A percentile compares a stretch with the other conserved stretches of the same genome.
phyloP scores from a whole-genome alignment of 2,113 vertebrate species.

The Phrynosoma blainvillii region DNA sequence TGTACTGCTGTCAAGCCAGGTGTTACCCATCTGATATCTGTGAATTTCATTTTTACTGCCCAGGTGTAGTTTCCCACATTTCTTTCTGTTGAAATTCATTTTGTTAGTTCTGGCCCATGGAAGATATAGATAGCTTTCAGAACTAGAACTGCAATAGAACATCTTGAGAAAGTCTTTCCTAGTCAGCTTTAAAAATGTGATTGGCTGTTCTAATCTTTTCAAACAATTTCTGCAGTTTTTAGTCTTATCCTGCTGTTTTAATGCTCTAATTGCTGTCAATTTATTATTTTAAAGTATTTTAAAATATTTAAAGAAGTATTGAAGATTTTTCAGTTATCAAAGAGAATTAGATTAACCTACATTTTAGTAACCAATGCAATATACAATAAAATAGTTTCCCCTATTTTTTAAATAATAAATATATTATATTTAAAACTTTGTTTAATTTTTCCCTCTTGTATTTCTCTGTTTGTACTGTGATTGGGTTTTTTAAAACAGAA shows the following conservation, averaged over 20 bases:
- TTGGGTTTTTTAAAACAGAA: no score
- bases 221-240: not conserved
- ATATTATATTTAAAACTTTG: not conserved
- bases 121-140: not conserved
- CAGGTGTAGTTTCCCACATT: no score
- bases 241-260: not conserved
- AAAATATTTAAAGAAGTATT: no score
- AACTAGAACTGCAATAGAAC: not conserved
- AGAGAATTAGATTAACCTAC: not conserved
- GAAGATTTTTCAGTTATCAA: not conserved
- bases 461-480: not conserved
- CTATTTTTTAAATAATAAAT: not conserved
- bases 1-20: no score
- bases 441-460: not conserved
- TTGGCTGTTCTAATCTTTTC: not conserved
- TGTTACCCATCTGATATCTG: no score
- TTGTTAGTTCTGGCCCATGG: not conserved
- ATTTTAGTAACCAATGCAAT: not conserved
- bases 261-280: not conserved
- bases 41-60: no score
- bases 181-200: not conserved
- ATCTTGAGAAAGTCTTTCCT: not conserved
- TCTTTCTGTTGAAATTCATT: no score
- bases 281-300: not conserved
- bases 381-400: not conserved